phyloP scores from a whole-genome alignment of 2,797 vertebrate genomes.

The Phalanger gymnotis region DNA sequence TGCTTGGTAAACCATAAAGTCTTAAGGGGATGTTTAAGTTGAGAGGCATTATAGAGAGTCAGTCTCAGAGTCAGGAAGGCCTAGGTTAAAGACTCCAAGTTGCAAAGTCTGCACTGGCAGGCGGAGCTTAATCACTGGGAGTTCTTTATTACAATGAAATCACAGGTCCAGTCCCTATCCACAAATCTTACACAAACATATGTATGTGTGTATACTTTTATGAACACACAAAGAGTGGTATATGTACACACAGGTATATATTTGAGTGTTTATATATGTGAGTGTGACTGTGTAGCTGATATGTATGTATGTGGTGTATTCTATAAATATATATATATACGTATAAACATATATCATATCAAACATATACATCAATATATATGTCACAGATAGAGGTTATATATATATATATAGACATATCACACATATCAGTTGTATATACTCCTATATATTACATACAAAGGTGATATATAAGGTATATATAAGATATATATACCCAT shows the following conservation, averaged over 20 bases:
- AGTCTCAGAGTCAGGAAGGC: not conserved
- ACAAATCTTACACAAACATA: not conserved
- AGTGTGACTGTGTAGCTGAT: no score
- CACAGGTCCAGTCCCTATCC: not conserved
- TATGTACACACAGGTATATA: no score
- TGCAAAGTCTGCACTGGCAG: not conserved
- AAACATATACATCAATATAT: not conserved
- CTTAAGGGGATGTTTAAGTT: not conserved
- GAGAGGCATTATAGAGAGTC: not conserved
- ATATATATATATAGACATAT: not conserved
- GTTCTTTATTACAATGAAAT: not conserved
- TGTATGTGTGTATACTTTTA: not conserved
- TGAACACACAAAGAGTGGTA: not conserved
- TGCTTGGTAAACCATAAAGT: not conserved
- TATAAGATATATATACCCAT: no score
- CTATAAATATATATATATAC: not conserved
- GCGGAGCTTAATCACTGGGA: not conserved
- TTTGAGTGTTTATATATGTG: no score
- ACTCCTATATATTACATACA: no score
- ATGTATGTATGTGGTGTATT: no score
- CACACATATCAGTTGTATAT: no score
- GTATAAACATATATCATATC: no score
- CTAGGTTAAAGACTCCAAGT: not conserved
- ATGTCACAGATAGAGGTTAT: not conserved
- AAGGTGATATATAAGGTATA: no score